Conservation (phyloP, 2,113 vertebrate species). For the Centropristis striata region DNA sequence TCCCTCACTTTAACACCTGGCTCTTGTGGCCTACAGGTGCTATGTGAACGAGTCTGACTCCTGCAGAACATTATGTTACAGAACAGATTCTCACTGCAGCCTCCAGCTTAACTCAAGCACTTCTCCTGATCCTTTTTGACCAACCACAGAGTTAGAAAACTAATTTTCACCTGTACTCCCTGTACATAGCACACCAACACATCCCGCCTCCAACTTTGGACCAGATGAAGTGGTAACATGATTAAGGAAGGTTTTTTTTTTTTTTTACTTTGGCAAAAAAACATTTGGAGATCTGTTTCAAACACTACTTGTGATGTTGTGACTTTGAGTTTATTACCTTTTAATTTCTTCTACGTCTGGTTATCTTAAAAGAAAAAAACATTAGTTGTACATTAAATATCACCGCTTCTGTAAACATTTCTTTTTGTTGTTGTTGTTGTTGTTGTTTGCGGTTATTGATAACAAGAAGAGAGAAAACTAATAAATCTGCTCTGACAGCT, state of each 20-base stretch:
- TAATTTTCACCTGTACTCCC: constrained; percentile 36
- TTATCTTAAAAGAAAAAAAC: constrained; percentile 23
- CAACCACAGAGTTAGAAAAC: constrained; percentile 28
- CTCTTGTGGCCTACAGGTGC: not conserved
- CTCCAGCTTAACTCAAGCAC: not conserved
- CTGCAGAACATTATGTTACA: constrained; percentile 11
- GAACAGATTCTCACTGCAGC: not conserved
- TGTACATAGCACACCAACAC: not conserved
- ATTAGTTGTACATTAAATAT: constrained; percentile 6
- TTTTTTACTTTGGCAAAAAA: not conserved
- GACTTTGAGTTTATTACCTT: constrained; percentile 10
- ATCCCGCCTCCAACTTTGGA: not conserved
- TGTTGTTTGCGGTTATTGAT: constrained; percentile 30
- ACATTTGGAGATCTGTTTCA: constrained; percentile 1
- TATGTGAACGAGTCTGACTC: not conserved
- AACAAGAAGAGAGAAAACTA: constrained; percentile 46
- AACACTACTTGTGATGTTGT: constrained; percentile 12
- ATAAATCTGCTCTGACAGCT: constrained; percentile 46
- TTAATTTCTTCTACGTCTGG: constrained; percentile 16
- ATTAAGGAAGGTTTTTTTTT: constrained; percentile 19
- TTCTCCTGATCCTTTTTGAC: constrained; percentile 39
- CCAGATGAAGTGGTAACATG: constrained; percentile 21
- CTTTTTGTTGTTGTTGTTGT: not conserved
- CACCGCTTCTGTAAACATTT: constrained; percentile 3
- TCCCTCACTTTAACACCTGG: not conserved